A percentile compares a stretch with the other conserved stretches of the same genome.
These are phyloP conservation scores for Zosterops pallidus DNA, from an alignment of 2,113 vertebrate genomes.

Conservation along the genomic window DNA sequence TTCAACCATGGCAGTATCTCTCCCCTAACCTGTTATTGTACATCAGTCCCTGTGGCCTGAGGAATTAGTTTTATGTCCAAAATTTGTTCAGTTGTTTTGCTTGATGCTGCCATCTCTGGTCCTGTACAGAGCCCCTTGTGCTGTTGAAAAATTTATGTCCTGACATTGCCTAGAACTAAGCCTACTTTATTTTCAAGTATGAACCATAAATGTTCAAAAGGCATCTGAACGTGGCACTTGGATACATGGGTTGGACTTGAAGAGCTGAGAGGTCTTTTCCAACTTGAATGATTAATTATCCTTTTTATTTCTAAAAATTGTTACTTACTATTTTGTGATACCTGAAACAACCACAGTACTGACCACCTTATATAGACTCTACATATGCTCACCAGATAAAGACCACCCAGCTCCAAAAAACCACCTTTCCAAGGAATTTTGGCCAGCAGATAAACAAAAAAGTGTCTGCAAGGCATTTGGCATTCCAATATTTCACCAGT, in stretches of 20 bases:
- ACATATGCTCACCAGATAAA: background rate
- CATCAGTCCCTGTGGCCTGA: background rate
- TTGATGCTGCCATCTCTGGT: background rate
- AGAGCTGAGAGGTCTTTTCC: background rate
- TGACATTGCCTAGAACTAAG: background rate
- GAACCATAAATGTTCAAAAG: background rate
- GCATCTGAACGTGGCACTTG: background rate
- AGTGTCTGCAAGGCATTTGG: background rate
- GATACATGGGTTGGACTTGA: background rate
- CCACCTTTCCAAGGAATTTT: background rate
- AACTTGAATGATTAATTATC: background rate
- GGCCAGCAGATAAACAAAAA: background rate
- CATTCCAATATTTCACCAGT: background rate
- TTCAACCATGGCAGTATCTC: background rate
- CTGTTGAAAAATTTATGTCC: background rate
- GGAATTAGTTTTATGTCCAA: background rate
- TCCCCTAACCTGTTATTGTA: background rate
- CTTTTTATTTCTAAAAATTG: background rate
- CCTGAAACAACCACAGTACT: background rate
- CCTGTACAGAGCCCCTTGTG: background rate
- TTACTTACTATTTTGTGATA: background rate
- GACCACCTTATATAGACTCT: background rate
- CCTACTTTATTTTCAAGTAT: background rate
- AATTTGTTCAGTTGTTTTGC: background rate
- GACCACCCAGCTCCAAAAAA: background rate